phyloP scores from a whole-genome alignment of 2,888 invertebrate species.

The Pyrocoelia pectoralis region DNA sequence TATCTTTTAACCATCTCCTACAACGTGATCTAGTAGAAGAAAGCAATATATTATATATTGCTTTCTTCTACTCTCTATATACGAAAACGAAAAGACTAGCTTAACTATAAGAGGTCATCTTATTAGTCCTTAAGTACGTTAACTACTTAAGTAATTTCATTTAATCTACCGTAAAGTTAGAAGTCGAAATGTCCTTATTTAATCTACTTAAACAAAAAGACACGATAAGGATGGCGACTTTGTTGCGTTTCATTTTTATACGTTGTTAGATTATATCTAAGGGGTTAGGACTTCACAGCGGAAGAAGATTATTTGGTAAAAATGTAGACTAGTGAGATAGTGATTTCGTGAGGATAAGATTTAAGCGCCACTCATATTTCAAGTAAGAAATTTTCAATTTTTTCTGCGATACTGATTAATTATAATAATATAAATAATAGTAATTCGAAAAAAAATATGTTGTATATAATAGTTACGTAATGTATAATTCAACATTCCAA shows the following conservation, averaged over 20 bases:
- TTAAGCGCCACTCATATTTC: too few relatives aligned
- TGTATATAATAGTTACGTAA: too few relatives aligned
- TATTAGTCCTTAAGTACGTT: conserved; percentile 12
- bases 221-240: background rate
- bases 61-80: too few relatives aligned
- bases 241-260: background rate
- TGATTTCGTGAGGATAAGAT: background rate
- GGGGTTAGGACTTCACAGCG: background rate
- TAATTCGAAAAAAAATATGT: too few relatives aligned
- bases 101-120: conserved; percentile 18
- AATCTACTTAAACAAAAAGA: background rate
- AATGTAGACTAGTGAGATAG: background rate
- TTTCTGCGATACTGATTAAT: too few relatives aligned
- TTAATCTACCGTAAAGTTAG: background rate
- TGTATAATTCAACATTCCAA: background rate
- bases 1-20: background rate
- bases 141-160: background rate
- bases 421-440: too few relatives aligned
- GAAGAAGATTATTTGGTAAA: background rate
- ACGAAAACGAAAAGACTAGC: too few relatives aligned
- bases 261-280: too few relatives aligned
- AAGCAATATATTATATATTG: too few relatives aligned
- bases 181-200: background rate
- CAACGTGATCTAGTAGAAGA: too few relatives aligned
- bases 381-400: too few relatives aligned